Evolutionary conservation across 2,888 invertebrate species (phyloP), one percentile per base, ranked within the genome.

Genomic region (Morpho achilles): DNA sequence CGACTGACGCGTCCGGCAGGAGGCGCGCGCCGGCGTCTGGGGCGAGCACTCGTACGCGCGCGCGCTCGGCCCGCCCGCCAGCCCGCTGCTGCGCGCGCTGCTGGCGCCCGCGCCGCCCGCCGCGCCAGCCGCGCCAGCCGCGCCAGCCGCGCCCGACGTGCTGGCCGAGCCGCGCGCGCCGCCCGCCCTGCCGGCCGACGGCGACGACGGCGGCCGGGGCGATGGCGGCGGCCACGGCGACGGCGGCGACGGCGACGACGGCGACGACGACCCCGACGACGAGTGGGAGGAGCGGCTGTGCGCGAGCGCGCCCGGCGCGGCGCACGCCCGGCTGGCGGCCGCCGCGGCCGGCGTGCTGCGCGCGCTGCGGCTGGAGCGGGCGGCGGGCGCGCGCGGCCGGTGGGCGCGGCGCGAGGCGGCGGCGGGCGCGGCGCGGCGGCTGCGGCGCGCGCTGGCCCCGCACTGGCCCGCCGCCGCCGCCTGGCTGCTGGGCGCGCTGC

Each of bases 11-110:
- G 42, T 2, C 7, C 9, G 7, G 5, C 64, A 73, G 70, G 71
- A 71, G 50, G 59, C 59, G 4, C 70, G 72, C 9, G 61, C 58
- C 23, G 81, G 79, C 60, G 84, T 87, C 64, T 84, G 84, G 83
- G 75, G 77, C 67, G 86, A 87, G 75, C 87, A 87, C 72, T 85
- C 86, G 69, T 87, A 87, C 69, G 86, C 86, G 59, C 77, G 84
- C 39, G 69, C 72, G 22, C 70, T 74, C 10, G 71, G 68, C 52
- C 63, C 68, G 47, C 65, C 69, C 16, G 59, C 61, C 52, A 67
- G 68, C 61, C 65, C 72, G 56, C 65, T 66, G 53, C 61, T 68
- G 53, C 67, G 69, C 62, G 58, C 67, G 67, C 71, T 71, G 62
- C 77, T 74, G 69, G 76, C 65, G 70, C 68, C 64, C 58, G 56